Conservation (phyloP, 2,113 vertebrate species). For the Ochotona curzoniae region DNA sequence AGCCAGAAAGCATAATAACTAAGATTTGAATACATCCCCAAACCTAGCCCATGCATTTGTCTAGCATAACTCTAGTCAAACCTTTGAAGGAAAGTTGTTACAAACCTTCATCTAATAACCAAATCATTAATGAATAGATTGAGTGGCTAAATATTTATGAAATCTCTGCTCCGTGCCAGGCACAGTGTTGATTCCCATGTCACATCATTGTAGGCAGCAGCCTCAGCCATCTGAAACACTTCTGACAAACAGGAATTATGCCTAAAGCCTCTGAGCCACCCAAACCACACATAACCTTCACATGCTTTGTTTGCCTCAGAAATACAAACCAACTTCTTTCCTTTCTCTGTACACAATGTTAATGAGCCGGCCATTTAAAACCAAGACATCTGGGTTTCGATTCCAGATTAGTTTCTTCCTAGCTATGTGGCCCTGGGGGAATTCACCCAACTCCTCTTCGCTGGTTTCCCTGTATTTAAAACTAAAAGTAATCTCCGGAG, state of each 20-base stretch:
- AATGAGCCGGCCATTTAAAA: neutral
- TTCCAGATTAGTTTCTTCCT: neutral
- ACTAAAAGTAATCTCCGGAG: neutral
- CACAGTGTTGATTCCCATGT: neutral
- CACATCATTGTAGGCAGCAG: constrained; percentile 1
- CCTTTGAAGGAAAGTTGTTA: neutral
- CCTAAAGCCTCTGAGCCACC: neutral
- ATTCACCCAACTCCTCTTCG: neutral
- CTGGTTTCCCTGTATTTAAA: neutral
- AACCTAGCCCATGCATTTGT: neutral
- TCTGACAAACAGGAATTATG: constrained; percentile 1
- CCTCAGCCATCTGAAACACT: neutral
- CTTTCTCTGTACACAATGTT: neutral
- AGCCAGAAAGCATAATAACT: neutral
- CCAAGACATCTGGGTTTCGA: neutral
- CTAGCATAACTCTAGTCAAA: neutral
- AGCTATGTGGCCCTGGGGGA: neutral
- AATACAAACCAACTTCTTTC: neutral
- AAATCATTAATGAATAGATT: constrained; percentile 53
- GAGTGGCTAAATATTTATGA: constrained; percentile 39
- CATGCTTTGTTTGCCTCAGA: constrained; percentile 5
- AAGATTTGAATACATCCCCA: neutral
- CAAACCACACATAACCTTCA: neutral
- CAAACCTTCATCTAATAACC: constrained; percentile 9
- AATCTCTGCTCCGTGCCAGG: neutral